Evolutionary conservation across 2,797 vertebrate species (phyloP).

Genomic region (Serranus cabrilla): DNA sequence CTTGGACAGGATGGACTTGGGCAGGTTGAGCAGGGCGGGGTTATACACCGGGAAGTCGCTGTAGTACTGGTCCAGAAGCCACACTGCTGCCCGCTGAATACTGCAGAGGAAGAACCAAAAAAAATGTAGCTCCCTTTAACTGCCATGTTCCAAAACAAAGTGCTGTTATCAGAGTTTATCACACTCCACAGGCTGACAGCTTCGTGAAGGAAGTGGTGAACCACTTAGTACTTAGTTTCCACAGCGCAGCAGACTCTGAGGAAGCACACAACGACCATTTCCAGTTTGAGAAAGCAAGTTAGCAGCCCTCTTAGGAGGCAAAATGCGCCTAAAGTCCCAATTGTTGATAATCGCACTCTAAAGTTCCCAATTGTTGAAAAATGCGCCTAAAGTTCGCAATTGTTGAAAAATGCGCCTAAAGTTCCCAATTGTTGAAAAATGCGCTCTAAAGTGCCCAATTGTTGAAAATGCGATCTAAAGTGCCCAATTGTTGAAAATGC

Average conservation of each 20-base stretch:
- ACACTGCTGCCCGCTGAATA: slow-evolving; percentile 93
- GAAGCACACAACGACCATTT: not conserved
- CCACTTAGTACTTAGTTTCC: not conserved
- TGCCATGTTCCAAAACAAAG: not conserved
- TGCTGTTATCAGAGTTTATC: rapidly evolving
- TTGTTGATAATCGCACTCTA: too few relatives aligned
- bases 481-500: too few relatives aligned
- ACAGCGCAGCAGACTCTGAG: too few relatives aligned
- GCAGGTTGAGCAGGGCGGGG: slow-evolving; percentile 94
- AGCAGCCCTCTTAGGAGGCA: too few relatives aligned
- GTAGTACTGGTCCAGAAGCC: slow-evolving; percentile 96
- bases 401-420: too few relatives aligned
- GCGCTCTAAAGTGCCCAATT: too few relatives aligned
- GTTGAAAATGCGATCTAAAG: too few relatives aligned
- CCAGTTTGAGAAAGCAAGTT: not conserved
- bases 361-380: too few relatives aligned
- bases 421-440: too few relatives aligned
- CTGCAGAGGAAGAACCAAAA: slow-evolving; percentile 71
- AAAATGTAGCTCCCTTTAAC: not conserved
- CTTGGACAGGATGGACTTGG: slow-evolving; percentile 95
- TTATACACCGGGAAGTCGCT: slow-evolving; percentile 96
- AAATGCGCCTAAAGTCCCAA: too few relatives aligned
- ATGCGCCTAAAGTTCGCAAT: too few relatives aligned
- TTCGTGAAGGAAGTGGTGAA: slow-evolving; percentile 35
- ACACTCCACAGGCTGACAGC: not conserved